Base-by-base conservation (phyloP, 2,113 vertebrate genomes). In the Trinectes maculatus region DNA sequence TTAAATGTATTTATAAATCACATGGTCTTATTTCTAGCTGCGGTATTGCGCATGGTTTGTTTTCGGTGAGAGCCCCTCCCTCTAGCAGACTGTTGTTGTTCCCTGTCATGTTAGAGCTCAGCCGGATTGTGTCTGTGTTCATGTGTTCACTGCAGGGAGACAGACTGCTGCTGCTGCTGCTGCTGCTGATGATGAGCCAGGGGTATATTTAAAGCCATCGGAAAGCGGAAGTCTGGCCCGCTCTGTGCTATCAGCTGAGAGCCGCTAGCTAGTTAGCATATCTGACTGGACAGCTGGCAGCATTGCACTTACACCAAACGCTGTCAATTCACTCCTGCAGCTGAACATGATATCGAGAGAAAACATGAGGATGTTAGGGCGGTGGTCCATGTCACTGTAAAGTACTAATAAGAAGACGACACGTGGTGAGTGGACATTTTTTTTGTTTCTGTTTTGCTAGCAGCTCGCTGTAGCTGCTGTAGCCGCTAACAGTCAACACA, bases 161-260 rank as follows among this genome's bases (percentile, higher is more conserved):
- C 51, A 58, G 58, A 28, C 8, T 31, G 29, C 8, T 31, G 4
- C 9, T 16, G 37, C 10, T 18, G 13, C 26, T 19, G 8, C 2
- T 2, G 7, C 71, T 26, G 74, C 67, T 58, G 73, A 61, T 22
- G 76, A 59, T 62, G 82, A 70, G 51, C 22, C 53, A 4, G 49
- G 72, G 48, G 64, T 5, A 37, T 34, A 37, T 83, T 83, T 84
- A 84, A 79, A 80, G 60, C 63, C 33, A 34, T 1, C 40, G 24
- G 49, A 33, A 77, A 78, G 73, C 78, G 78, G 83, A 84, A 85
- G 74, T 26, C 26, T 29, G 63, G 53, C 16, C 74, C 36, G 68
- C 39, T 28, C 42, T 24, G 22, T 29, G 59, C 58, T 63, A 25
- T 64, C 74, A 71, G 59, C 78, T 65, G 48, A 24, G 48, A 9